phyloP scores from a whole-genome alignment of 2,113 vertebrate genomes.

The Paramisgurnus dabryanus region DNA sequence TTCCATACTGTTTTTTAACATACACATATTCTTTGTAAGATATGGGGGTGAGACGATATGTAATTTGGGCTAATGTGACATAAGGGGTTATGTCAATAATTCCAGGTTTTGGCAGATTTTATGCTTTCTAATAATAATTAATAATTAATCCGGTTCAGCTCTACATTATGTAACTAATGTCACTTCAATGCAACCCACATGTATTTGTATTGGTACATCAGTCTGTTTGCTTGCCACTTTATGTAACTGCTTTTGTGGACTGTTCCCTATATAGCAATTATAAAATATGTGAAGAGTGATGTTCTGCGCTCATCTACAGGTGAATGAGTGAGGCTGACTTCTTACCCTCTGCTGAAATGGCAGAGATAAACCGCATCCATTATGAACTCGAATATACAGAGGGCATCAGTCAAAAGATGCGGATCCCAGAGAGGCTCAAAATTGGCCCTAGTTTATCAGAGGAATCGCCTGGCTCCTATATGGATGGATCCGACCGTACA shows the following conservation, averaged over 20 bases:
- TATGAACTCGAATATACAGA: slow-evolving; percentile 94
- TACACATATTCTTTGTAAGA: too few species aligned
- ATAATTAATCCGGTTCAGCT: not conserved
- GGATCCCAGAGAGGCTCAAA: slow-evolving; percentile 92
- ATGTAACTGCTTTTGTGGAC: too few species aligned
- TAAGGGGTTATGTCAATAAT: too few species aligned
- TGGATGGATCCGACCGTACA: slow-evolving; percentile 76
- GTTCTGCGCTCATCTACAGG: not conserved
- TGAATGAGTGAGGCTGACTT: slow-evolving; percentile 82
- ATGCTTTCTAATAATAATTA: too few species aligned
- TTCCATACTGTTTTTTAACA: too few species aligned
- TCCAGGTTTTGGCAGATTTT: too few species aligned
- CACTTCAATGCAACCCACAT: not conserved
- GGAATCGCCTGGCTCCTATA: slow-evolving; percentile 65
- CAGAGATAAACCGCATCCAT: slow-evolving; percentile 91
- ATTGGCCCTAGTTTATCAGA: slow-evolving; percentile 79
- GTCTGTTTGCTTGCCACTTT: too few species aligned
- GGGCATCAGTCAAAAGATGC: slow-evolving; percentile 95
- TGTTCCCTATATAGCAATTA: too few species aligned
- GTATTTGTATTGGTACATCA: too few species aligned
- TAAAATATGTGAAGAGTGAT: not conserved
- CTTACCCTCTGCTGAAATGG: slow-evolving; percentile 83
- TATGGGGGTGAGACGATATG: too few species aligned
- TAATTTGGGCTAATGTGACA: too few species aligned
- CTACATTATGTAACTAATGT: not conserved